These are phyloP conservation scores for Prionailurus viverrinus DNA, from an alignment of 2,113 vertebrate species.

Conservation along the genomic window DNA sequence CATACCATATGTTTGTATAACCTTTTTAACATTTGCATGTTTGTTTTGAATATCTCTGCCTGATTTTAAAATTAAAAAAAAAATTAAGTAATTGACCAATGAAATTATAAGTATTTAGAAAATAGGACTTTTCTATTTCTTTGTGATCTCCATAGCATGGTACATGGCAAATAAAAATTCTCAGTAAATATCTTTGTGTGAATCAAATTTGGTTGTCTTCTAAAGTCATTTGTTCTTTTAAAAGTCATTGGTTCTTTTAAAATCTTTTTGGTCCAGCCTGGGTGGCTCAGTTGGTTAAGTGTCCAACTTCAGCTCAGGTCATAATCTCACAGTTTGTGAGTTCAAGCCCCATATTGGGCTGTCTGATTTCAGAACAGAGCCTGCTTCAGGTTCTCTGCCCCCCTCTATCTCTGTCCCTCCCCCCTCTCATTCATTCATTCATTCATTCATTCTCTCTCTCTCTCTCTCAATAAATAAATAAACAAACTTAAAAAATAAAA, in stretches of 20 bases:
- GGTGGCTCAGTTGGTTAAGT: no score
- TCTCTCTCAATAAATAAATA: no score
- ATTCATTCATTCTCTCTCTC: no score
- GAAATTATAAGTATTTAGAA: not conserved
- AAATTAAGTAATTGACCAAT: not conserved
- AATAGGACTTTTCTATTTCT: not conserved
- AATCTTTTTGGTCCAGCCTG: no score
- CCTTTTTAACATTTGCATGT: not conserved
- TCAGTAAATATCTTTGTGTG: not conserved
- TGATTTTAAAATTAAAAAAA: not conserved
- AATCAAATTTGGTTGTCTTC: not conserved
- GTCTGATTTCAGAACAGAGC: no score
- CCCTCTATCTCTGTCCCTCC: no score
- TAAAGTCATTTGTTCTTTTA: not conserved
- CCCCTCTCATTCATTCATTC: no score
- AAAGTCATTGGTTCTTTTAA: not conserved
- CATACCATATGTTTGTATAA: not conserved
- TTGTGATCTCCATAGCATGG: not conserved
- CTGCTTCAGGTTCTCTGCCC: no score
- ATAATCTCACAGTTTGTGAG: no score
- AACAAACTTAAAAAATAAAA: no score
- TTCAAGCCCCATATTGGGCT: no score
- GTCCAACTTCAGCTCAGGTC: no score
- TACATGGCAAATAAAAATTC: not conserved
- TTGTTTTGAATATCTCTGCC: not conserved